These are phyloP conservation scores for Neosilurus mollespiculum DNA, from an alignment of 2,797 vertebrate genomes.

Conservation along the genomic window DNA sequence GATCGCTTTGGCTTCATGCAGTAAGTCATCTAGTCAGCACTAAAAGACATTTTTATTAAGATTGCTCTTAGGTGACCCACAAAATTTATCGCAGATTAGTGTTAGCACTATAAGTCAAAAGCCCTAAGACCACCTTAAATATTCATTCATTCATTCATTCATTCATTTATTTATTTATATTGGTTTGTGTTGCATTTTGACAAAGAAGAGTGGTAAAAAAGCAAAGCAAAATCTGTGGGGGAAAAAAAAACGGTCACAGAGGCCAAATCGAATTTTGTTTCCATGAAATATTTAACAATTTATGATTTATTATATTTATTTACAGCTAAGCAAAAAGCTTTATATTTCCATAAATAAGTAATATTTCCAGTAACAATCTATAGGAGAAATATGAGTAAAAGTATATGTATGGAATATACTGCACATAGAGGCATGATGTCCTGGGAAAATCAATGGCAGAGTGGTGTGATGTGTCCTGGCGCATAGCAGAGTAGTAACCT, in stretches of 20 bases:
- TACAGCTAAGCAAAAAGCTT: neutral
- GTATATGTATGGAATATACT: neutral
- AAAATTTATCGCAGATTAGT: neutral
- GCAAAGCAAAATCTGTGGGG: no score
- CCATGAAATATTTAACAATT: no score
- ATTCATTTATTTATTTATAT: no score
- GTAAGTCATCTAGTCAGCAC: conserved; percentile 72
- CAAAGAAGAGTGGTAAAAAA: neutral
- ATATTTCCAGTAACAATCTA: neutral
- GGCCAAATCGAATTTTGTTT: no score
- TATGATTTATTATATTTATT: no score
- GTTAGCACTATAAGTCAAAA: neutral
- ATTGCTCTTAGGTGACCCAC: neutral
- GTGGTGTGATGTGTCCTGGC: neutral
- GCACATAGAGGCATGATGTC: neutral
- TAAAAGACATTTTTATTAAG: neutral
- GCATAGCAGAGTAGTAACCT: neutral
- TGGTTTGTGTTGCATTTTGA: neutral
- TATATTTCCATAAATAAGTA: neutral
- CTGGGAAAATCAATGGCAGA: neutral
- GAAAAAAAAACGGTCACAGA: no score
- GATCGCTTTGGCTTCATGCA: conserved; percentile 90
- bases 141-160: no score
- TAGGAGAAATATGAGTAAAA: neutral
- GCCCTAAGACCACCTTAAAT: neutral